These are phyloP conservation scores for Mythimna albipuncta DNA, from an alignment of 2,888 invertebrate genomes.

Conservation along the genomic window DNA sequence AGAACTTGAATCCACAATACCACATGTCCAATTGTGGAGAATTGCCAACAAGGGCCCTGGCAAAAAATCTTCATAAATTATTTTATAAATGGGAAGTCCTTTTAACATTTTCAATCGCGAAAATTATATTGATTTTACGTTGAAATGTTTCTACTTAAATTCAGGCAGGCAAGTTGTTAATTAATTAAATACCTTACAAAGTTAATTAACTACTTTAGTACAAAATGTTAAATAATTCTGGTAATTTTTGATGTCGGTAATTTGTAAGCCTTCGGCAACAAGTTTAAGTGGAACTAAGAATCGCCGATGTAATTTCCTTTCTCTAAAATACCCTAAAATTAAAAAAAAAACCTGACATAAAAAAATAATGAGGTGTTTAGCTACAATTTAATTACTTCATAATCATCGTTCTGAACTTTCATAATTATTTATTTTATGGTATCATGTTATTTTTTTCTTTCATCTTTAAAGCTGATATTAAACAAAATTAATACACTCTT, in stretches of 20 bases:
- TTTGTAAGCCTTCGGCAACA: slow-evolving; percentile 8
- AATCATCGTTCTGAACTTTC: neutral
- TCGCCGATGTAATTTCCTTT: neutral
- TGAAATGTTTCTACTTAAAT: slow-evolving; percentile 22
- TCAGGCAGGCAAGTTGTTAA: slow-evolving; percentile 28
- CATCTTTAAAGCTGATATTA: neutral
- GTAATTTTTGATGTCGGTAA: slow-evolving; percentile 10
- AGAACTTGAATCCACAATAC: neutral
- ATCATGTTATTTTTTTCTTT: neutral
- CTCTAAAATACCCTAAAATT: neutral
- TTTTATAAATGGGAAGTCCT: slow-evolving; percentile 8
- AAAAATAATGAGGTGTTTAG: slow-evolving; percentile 23
- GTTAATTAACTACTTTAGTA: slow-evolving; percentile 25
- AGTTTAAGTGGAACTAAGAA: neutral
- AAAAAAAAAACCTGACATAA: neutral
- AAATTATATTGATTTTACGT: slow-evolving; percentile 22
- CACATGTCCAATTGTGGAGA: neutral
- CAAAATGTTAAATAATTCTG: slow-evolving; percentile 29
- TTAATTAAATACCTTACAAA: slow-evolving; percentile 43
- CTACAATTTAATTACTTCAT: neutral
- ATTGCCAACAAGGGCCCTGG: neutral
- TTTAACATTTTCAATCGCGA: slow-evolving; percentile 26
- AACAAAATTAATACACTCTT: too few species aligned
- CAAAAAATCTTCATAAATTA: slow-evolving; percentile 4
- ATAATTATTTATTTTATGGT: neutral